Conservation (phyloP, 2,797 vertebrate species). For the Echeneis naucrates region DNA sequence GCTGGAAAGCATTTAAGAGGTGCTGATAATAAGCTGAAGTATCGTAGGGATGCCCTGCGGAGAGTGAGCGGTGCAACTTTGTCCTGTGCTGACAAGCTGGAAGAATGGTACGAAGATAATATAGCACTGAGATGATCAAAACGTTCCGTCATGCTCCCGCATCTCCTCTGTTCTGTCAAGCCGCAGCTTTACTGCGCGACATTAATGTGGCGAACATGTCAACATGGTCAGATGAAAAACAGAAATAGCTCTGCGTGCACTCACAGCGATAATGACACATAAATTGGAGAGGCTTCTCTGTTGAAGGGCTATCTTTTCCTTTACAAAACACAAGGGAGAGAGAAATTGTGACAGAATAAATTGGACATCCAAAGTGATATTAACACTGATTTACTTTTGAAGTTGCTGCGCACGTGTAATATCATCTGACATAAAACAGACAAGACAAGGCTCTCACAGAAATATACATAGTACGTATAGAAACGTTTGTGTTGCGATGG, state of each 20-base stretch:
- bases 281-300: constrained; percentile 63
- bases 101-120: constrained; percentile 41
- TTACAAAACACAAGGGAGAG: constrained; percentile 69
- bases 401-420: constrained; percentile 63
- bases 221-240: constrained; percentile 73
- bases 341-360: constrained; percentile 67
- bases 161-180: constrained; percentile 68
- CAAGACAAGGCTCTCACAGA: constrained; percentile 58
- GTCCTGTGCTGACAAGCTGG: constrained; percentile 58
- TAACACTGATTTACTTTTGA: constrained; percentile 77
- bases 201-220: constrained; percentile 63
- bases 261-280: constrained; percentile 69
- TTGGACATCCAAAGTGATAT: constrained; percentile 76
- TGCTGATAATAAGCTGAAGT: constrained; percentile 60
- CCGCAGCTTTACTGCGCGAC: constrained; percentile 56
- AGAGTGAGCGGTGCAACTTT: constrained; percentile 51
- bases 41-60: constrained; percentile 49
- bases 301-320: constrained; percentile 60
- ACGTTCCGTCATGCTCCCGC: constrained; percentile 49
- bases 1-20: constrained; percentile 59
- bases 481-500: constrained; percentile 29
- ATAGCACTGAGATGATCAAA: constrained; percentile 79
- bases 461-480: constrained; percentile 14
- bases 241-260: constrained; percentile 67
- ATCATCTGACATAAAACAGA: constrained; percentile 65